phyloP scores from a whole-genome alignment of 2,797 vertebrate species.

The Channallabes apus region DNA sequence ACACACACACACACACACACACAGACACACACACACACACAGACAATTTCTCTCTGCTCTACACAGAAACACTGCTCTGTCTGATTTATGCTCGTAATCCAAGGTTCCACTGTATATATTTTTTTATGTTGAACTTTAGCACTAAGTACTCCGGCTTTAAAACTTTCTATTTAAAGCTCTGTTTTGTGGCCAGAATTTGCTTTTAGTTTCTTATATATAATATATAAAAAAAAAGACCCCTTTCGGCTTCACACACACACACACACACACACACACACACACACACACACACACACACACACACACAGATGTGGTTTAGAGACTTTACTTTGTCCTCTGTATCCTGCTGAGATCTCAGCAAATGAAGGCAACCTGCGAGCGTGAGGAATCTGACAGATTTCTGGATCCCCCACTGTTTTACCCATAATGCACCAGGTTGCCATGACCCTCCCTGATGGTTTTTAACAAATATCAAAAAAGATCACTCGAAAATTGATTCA shows the following conservation, averaged over 20 bases:
- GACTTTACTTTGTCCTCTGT: conserved; percentile 1
- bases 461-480: not conserved
- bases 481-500: not conserved
- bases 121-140: no score
- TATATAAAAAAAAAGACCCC: not conserved
- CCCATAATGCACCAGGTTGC: not conserved
- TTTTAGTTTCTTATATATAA: not conserved
- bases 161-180: no score
- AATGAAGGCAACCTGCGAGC: not conserved
- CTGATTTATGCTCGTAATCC: no score
- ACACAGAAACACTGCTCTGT: no score
- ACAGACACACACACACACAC: no score
- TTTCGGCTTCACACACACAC: not conserved
- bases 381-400: not conserved
- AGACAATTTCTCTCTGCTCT: no score
- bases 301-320: not conserved
- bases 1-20: no score
- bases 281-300: not conserved
- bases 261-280: not conserved
- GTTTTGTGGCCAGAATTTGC: not conserved
- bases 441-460: not conserved
- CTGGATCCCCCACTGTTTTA: not conserved
- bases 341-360: conserved; percentile 9
- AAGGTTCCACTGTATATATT: no score
- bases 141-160: not conserved